Base-by-base conservation (phyloP, 2,888 invertebrate species). In the Cryptophagus acutangulus region DNA sequence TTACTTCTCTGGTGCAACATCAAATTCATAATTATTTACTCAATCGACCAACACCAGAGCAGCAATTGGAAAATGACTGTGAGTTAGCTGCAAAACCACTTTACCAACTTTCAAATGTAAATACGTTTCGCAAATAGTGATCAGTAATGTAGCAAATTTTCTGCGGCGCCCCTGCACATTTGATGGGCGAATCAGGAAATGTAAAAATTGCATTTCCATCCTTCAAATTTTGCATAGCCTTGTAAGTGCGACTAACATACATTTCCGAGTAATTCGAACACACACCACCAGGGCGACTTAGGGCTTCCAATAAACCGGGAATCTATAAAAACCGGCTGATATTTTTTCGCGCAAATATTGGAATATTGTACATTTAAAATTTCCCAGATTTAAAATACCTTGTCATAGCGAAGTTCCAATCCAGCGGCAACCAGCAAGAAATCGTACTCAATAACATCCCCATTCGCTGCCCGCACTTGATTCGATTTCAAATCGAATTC, bases 91-190 rank as follows among this genome's bases (percentile, higher is more conserved):
- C n/a, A n/a, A n/a, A n/a, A n/a, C n/a, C n/a, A n/a, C n/a, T n/a
- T n/a, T n/a, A n/a, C n/a, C n/a, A n/a, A n/a, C n/a, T n/a, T n/a
- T n/a, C n/a, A n/a, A n/a, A n/a, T n/a, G n/a, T n/a, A n/a, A n/a
- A n/a, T 68, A 90, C 92, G 72, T 81, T 84, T 53, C 79, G 76
- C 46, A 93, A 79, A 67, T 83, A 87, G 40, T 92, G 82, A 43
- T 99, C 97, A 0, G 91, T 75, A 24, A 99, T 74, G 62, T 96
- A 97, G 56, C 84, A 82, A 42, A 95, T 93, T 73, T 99, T 99
- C 72, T 97, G 97, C 15, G 97, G 96, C 1, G 97, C 97, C 0
- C 99, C 99, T 0, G 96, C 90, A 69, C 99, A 99, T 69, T 99
- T 99, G 33, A 99, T 85, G 0, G 88, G 84, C 0, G 87, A 79